A percentile compares a stretch with the other conserved stretches of the same genome.
These are phyloP conservation scores for Gymnocheta viridis DNA, from an alignment of 2,888 invertebrate genomes.

Conservation along the genomic window DNA sequence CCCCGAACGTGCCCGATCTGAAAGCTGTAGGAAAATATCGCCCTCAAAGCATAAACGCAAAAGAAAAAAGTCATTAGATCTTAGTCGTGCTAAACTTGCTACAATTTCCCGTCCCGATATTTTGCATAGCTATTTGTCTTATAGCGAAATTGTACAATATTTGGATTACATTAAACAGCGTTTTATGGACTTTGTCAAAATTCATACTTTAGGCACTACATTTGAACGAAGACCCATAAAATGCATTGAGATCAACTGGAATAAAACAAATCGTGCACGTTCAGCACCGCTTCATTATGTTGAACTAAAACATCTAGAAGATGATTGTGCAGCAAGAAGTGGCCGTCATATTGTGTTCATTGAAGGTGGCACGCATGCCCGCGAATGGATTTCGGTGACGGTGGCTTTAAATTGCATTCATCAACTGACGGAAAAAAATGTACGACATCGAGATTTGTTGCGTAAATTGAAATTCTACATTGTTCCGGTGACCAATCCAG, in stretches of 20 bases:
- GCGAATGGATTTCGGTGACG: slow-evolving; percentile 87
- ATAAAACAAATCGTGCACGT: slow-evolving; percentile 65
- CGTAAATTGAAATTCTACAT: slow-evolving; percentile 86
- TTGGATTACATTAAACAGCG: slow-evolving; percentile 77
- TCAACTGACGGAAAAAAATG: slow-evolving; percentile 83
- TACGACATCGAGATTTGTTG: slow-evolving; percentile 82
- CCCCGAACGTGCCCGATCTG: background rate
- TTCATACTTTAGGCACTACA: slow-evolving; percentile 77
- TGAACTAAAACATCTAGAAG: slow-evolving; percentile 14
- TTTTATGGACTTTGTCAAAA: slow-evolving; percentile 76
- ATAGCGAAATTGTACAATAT: slow-evolving; percentile 79
- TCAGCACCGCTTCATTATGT: slow-evolving; percentile 43
- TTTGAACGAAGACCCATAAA: slow-evolving; percentile 78
- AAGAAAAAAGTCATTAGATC: slow-evolving; percentile 12
- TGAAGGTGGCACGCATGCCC: slow-evolving; percentile 84
- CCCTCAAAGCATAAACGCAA: slow-evolving; percentile 6
- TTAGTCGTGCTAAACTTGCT: slow-evolving; percentile 62
- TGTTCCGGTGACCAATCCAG: slow-evolving; percentile 87
- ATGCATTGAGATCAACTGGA: slow-evolving; percentile 80
- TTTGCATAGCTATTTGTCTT: slow-evolving; percentile 76
- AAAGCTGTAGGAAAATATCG: background rate
- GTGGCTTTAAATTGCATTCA: slow-evolving; percentile 85
- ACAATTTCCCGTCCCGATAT: slow-evolving; percentile 77
- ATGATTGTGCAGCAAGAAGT: slow-evolving; percentile 41
- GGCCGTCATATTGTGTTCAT: slow-evolving; percentile 79